These are phyloP conservation scores for Drosophila mayaguana DNA, from an alignment of 2,888 invertebrate genomes.

Conservation along the genomic window DNA sequence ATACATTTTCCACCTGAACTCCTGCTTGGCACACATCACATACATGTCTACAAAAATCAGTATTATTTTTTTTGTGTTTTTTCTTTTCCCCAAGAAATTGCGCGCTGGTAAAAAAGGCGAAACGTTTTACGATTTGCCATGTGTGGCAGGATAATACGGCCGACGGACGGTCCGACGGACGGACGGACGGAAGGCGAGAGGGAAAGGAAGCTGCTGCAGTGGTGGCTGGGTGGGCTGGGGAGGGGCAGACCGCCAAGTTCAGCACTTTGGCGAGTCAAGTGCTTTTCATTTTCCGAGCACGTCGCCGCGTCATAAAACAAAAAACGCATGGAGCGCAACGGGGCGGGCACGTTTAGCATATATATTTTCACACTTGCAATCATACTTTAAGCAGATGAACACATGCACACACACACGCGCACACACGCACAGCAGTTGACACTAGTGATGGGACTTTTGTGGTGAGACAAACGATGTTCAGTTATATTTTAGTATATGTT, in stretches of 20 bases:
- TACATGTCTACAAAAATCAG: conserved; percentile 27
- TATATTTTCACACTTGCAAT: conserved; percentile 81
- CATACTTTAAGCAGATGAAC: conserved; percentile 75
- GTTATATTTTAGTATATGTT: neutral
- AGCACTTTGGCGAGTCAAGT: conserved; percentile 78
- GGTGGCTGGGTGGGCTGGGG: neutral
- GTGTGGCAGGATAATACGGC: conserved; percentile 49
- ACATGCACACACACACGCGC: conserved; percentile 27
- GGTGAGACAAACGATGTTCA: neutral
- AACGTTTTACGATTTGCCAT: conserved; percentile 77
- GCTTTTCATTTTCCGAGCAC: conserved; percentile 80
- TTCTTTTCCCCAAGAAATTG: conserved; percentile 26
- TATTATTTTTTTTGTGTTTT: conserved; percentile 9
- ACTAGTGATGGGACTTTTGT: conserved; percentile 48
- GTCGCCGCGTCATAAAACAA: conserved; percentile 79
- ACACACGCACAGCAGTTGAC: conserved; percentile 14
- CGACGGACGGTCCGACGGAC: neutral
- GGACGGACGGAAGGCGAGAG: neutral
- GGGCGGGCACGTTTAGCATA: conserved; percentile 76
- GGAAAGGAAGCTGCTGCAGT: neutral
- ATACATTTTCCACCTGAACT: conserved; percentile 26
- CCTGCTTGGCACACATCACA: conserved; percentile 13
- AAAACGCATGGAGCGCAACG: conserved; percentile 71
- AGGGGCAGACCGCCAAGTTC: conserved; percentile 67
- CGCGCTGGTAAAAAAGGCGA: conserved; percentile 42